A percentile compares a stretch with the other conserved stretches of the same genome.
Conservation (phyloP, 92 coral and sea anemone species). For the Metridium senile region DNA sequence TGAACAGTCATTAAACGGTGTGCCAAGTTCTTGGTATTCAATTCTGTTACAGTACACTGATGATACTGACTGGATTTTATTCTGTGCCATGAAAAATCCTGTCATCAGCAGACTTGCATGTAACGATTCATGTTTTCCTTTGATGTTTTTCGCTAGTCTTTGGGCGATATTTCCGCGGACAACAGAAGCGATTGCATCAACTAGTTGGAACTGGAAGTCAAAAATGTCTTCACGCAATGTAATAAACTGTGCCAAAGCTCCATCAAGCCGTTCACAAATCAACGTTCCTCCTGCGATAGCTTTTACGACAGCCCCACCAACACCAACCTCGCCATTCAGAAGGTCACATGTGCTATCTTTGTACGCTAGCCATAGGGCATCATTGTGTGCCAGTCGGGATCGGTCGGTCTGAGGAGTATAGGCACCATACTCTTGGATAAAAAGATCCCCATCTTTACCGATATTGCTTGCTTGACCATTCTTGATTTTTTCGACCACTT, state of each 20-base stretch:
- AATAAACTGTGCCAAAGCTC: constrained; percentile 54
- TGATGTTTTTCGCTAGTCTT: constrained; percentile 51
- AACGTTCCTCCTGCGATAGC: constrained; percentile 31
- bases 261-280: constrained; percentile 54
- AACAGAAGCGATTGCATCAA: constrained; percentile 45
- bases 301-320: constrained; percentile 27
- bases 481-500: constrained; percentile 25
- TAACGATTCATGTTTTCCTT: constrained; percentile 33
- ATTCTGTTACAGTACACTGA: constrained; percentile 54
- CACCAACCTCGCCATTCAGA: constrained; percentile 44
- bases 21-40: constrained; percentile 49
- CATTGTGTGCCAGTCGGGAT: constrained; percentile 34
- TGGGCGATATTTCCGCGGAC: constrained; percentile 57
- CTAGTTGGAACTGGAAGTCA: constrained; percentile 61
- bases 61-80: constrained; percentile 47
- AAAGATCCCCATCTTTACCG: constrained; percentile 36
- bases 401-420: constrained; percentile 57
- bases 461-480: constrained; percentile 23
- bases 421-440: constrained; percentile 49
- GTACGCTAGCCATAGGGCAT: constrained; percentile 48
- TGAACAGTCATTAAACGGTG: constrained; percentile 37
- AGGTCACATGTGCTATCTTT: constrained; percentile 47
- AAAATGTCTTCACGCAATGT: constrained; percentile 60
- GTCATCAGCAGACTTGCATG: constrained; percentile 41
- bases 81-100: constrained; percentile 65